A percentile compares a stretch with the other conserved stretches of the same genome.
Evolutionary conservation across 2,888 invertebrate genomes (phyloP).

Genomic region (Mesorhabditis belari): DNA sequence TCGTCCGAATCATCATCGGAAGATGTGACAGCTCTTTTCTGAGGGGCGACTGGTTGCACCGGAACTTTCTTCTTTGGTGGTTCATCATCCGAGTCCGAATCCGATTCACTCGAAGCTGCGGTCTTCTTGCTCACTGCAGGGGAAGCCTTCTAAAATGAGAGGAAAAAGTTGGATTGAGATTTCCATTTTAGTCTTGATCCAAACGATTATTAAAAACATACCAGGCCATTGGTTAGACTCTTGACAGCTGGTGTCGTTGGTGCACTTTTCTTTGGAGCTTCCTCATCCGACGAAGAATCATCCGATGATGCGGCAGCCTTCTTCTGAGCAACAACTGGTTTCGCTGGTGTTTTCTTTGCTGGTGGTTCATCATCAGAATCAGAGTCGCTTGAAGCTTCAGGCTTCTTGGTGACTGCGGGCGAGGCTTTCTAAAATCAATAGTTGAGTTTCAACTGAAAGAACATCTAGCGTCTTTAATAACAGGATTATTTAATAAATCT

Average conservation of each 20-base stretch:
- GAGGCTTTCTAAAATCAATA: background rate
- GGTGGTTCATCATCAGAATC: constrained; percentile 8
- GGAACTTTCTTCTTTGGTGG: constrained; percentile 6
- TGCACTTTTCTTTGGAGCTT: constrained; percentile 10
- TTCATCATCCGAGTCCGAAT: background rate
- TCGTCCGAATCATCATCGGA: background rate
- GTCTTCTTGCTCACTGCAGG: background rate
- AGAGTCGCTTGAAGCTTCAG: constrained; percentile 8
- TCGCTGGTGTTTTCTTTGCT: constrained; percentile 6
- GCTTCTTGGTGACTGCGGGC: constrained; percentile 19
- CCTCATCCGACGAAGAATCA: background rate
- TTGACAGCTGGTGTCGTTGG: constrained; percentile 12
- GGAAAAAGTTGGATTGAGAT: too few relatives aligned
- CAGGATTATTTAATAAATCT: background rate
- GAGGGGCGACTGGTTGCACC: background rate
- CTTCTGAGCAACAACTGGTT: constrained; percentile 12
- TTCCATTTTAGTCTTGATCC: too few relatives aligned
- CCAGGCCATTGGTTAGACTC: constrained; percentile 5
- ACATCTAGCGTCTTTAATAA: too few relatives aligned
- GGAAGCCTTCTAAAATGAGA: too few relatives aligned
- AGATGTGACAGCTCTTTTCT: background rate
- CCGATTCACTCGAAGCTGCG: background rate
- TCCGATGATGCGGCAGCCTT: constrained; percentile 4
- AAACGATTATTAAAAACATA: too few relatives aligned
- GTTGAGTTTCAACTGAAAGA: constrained; percentile 2